Base-by-base conservation (phyloP, 2,888 invertebrate genomes). In the Masnerella sp. region DNA sequence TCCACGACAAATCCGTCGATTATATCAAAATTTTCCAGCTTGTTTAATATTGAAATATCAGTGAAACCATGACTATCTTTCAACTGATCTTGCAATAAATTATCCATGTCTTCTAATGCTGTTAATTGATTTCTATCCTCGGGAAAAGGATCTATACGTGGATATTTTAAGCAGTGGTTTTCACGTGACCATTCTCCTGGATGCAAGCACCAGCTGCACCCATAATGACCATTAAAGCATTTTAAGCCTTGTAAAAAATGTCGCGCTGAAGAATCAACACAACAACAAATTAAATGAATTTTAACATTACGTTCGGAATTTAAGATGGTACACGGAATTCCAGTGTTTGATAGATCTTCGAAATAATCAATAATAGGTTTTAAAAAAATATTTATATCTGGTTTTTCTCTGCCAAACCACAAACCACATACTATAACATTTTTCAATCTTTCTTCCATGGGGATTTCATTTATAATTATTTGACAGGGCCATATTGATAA, bases 401-500 rank as follows among this genome's bases (percentile, higher is more conserved):
- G 17, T 9, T 38, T 38, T 7, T 17, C 17, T 17, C 17, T 38
- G 2, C 38, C 18, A 17, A 17, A 17, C 38, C 38, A 38, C 9
- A 38, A 15, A 17, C 38, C 38, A 17, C 38, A 38, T 5, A 38
- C 15, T 17, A 38, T 38, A 5, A 17, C 38, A 4, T 38, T 38
- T 9, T 38, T 38, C 17, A 38, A 17, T 9, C 38, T 38, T 38
- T 38, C 38, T 38, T 38, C 17, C 9, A 38, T 17, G 1, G 38
- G 38, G 17, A 38, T 38, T 38, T 38, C 18, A 17, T 38, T 38
- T 2, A 38, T 15, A 4, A 38, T 38, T 17, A 38, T 15, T 38
- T 38, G 38, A 38, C 5, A 38, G 8, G 38, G 38, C 38, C 38
- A 38, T 38, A 38, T 38, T 2, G 38, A 38, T 5, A 38, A 17